phyloP scores from a whole-genome alignment of 2,113 vertebrate genomes.

The Tetraodon nigroviridis region DNA sequence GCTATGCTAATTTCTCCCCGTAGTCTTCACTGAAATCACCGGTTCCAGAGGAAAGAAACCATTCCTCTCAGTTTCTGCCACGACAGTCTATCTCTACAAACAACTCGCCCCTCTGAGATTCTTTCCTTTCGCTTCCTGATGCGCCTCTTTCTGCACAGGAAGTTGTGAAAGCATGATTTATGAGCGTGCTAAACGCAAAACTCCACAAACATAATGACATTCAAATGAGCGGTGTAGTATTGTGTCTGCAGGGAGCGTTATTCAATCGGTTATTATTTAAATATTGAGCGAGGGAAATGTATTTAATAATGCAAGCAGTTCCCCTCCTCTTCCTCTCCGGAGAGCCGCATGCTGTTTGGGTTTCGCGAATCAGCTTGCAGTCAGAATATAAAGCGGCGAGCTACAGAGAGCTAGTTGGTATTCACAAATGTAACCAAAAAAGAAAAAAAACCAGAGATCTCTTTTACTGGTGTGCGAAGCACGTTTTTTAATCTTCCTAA shows the following conservation, averaged over 20 bases:
- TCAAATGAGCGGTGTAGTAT: conserved; percentile 74
- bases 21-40: conserved; percentile 11
- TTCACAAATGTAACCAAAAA: too few species aligned
- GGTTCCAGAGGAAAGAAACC: conserved; percentile 32
- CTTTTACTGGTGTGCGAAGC: too few species aligned
- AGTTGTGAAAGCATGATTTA: conserved; percentile 66
- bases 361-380: conserved; percentile 24
- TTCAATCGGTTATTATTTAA: conserved; percentile 77
- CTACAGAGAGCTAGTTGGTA: conserved; percentile 70
- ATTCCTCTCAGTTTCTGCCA: conserved; percentile 47
- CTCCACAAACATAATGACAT: conserved; percentile 74
- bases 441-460: too few species aligned
- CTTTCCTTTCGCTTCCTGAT: conserved; percentile 35
- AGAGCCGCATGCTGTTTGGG: conserved; percentile 48
- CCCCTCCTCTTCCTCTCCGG: conserved; percentile 59
- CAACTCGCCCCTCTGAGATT: conserved; percentile 48
- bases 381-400: conserved; percentile 73
- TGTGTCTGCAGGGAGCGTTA: conserved; percentile 67
- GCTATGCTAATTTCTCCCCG: conserved; percentile 9
- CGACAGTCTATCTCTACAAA: conserved; percentile 43
- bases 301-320: conserved; percentile 74
- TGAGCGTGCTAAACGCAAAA: conserved; percentile 57
- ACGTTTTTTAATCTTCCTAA: neutral
- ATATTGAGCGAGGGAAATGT: conserved; percentile 69
- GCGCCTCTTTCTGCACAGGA: conserved; percentile 38